phyloP scores from a whole-genome alignment of 1,140 invertebrate species.

The Chelonus insularis region DNA sequence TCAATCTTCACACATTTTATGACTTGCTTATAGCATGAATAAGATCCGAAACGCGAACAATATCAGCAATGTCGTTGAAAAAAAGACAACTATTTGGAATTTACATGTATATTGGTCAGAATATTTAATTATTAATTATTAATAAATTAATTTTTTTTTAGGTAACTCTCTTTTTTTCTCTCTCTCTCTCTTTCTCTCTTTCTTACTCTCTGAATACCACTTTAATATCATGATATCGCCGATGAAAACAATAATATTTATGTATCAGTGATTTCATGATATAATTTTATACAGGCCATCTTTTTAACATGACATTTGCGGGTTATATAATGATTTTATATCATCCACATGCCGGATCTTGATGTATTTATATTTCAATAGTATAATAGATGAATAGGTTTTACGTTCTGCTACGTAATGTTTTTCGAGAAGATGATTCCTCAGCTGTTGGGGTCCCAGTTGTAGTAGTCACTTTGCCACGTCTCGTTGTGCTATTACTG shows the following conservation, averaged over 20 bases:
- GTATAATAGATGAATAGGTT: constrained; percentile 29
- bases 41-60: constrained; percentile 21
- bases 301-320: constrained; percentile 1
- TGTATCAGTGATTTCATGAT: no score
- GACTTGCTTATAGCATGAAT: constrained; percentile 9
- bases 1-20: constrained; percentile 6
- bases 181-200: background rate
- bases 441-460: constrained; percentile 34
- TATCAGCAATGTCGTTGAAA: constrained; percentile 11
- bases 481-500: constrained; percentile 38
- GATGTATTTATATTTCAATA: constrained; percentile 8
- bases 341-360: constrained; percentile 22
- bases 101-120: constrained; percentile 15
- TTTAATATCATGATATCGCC: background rate
- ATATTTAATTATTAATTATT: background rate
- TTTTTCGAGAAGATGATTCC: constrained; percentile 45
- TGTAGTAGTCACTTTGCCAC: constrained; percentile 43
- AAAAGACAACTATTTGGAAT: constrained; percentile 2
- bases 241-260: no score
- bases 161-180: no score
- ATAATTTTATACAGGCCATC: background rate
- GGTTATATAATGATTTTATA: background rate
- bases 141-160: no score
- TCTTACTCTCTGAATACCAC: background rate
- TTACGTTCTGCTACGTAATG: constrained; percentile 51